Percentiles rank a stretch among this genome's conserved stretches.
These are phyloP conservation scores for Carassius gibelio DNA, from an alignment of 2,113 vertebrate species.

Conservation along the genomic window DNA sequence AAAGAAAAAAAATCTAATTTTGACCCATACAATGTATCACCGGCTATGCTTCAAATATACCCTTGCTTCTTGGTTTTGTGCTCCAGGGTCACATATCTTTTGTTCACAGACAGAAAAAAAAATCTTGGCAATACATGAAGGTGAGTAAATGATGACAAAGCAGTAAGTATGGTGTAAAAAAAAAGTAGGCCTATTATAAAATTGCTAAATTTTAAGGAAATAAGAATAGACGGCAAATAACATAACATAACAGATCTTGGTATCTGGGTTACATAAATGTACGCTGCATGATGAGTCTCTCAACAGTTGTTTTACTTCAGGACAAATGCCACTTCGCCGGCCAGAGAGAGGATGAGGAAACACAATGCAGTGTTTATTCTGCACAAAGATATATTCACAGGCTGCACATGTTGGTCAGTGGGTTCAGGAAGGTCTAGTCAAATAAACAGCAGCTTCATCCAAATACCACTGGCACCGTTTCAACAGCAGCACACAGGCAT, in stretches of 20 bases:
- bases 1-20: too few relatives aligned
- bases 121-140: too few relatives aligned
- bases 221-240: background rate
- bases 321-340: conserved; percentile 28
- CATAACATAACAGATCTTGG: background rate
- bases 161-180: background rate
- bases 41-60: too few relatives aligned
- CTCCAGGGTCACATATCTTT: background rate
- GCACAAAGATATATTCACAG: conserved; percentile 78
- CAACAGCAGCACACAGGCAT: conserved; percentile 35
- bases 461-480: conserved; percentile 66
- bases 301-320: conserved; percentile 42
- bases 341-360: conserved; percentile 58
- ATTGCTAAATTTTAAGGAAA: background rate
- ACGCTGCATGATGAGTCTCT: background rate
- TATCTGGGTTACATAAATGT: background rate
- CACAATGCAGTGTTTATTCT: conserved; percentile 57
- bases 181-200: background rate
- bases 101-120: background rate
- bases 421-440: conserved; percentile 63
- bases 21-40: too few relatives aligned
- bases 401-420: conserved; percentile 65
- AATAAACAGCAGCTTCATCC: conserved; percentile 75
- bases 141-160: background rate
- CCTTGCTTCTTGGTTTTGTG: too few relatives aligned